Percentiles rank a stretch among this genome's conserved stretches.
phyloP scores from a whole-genome alignment of 2,888 invertebrate genomes.

The Tethea ocularis region DNA sequence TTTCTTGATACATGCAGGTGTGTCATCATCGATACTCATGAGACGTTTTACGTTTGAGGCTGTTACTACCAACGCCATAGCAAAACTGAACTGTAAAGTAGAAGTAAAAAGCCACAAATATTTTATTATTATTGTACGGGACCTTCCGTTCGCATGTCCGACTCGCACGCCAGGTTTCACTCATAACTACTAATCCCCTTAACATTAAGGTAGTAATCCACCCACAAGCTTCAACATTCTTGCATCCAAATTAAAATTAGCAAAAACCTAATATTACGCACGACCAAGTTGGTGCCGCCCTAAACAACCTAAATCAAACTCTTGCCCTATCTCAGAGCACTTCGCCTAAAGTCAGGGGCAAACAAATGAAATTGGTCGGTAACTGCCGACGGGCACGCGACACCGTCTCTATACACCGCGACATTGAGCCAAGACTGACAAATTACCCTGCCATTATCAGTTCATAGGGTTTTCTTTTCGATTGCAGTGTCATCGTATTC shows the following conservation, averaged over 20 bases:
- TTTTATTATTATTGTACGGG: too few species aligned
- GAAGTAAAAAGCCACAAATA: too few species aligned
- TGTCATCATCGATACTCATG: too few species aligned
- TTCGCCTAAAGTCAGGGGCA: constrained; percentile 50
- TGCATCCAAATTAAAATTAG: background rate
- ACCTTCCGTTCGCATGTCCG: too few species aligned
- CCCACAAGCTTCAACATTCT: background rate
- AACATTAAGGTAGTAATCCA: too few species aligned
- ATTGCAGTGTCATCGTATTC: background rate
- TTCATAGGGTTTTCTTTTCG: constrained; percentile 23
- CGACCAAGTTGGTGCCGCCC: constrained; percentile 13
- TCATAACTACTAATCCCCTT: too few species aligned
- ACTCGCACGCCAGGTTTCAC: too few species aligned
- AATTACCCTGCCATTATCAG: constrained; percentile 46
- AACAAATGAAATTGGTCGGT: constrained; percentile 45
- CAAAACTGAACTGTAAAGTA: too few species aligned
- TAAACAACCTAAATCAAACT: constrained; percentile 45
- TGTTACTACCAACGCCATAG: too few species aligned
- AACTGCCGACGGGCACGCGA: constrained; percentile 53
- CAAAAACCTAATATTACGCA: background rate
- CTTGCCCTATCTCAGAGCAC: constrained; percentile 39
- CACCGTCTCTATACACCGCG: constrained; percentile 26
- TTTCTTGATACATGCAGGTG: too few species aligned
- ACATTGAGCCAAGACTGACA: constrained; percentile 41
- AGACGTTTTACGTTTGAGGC: too few species aligned